phyloP scores from a whole-genome alignment of 1,140 invertebrate species.

The Piezodorus guildinii region DNA sequence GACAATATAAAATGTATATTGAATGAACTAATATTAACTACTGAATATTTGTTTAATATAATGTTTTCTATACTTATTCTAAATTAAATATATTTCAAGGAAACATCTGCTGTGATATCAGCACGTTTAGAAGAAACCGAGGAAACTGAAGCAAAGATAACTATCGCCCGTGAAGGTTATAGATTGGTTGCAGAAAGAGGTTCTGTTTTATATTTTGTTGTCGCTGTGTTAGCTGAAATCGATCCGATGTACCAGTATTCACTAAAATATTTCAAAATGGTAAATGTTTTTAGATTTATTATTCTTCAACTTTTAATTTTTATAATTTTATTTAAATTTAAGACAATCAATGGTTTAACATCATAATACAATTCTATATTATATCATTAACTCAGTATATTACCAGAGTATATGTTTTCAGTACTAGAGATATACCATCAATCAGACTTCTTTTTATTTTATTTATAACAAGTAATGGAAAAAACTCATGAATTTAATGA shows the following conservation, averaged over 20 bases:
- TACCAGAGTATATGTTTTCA: no score
- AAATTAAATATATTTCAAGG: constrained; percentile 34
- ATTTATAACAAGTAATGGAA: no score
- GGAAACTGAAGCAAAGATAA: constrained; percentile 68
- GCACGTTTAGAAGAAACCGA: constrained; percentile 69
- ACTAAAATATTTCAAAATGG: constrained; percentile 73
- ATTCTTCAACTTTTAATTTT: not conserved
- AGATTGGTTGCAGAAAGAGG: constrained; percentile 70
- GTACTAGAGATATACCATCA: no score
- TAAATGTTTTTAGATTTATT: constrained; percentile 30
- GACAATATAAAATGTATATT: no score
- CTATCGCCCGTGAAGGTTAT: constrained; percentile 71
- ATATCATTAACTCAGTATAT: no score
- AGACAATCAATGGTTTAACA: no score
- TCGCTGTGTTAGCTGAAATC: constrained; percentile 73
- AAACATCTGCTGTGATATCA: constrained; percentile 70
- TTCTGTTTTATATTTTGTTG: constrained; percentile 82
- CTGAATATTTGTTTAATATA: not conserved
- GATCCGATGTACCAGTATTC: constrained; percentile 95
- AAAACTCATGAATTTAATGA: no score
- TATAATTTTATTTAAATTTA: not conserved
- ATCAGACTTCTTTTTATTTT: no score
- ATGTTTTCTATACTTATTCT: not conserved
- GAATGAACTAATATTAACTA: no score
- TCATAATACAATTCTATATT: no score